These are phyloP conservation scores for Volucella inflata DNA, from an alignment of 2,888 invertebrate genomes.

Conservation along the genomic window DNA sequence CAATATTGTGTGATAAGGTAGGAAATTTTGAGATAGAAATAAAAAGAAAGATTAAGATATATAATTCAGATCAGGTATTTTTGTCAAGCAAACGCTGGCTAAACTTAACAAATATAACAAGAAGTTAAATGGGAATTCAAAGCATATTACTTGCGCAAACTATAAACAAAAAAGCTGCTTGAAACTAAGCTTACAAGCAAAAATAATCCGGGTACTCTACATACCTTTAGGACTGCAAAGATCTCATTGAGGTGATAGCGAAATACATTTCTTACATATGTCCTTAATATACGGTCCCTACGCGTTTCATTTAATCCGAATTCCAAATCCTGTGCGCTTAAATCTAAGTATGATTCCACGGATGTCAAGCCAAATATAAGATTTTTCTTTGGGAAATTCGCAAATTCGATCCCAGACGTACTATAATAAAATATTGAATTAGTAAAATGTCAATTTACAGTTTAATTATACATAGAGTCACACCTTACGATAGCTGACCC, in stretches of 20 bases:
- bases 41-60: too few species aligned
- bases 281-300: constrained; percentile 93
- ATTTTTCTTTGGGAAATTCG: constrained; percentile 92
- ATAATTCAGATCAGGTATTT: too few species aligned
- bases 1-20: too few species aligned
- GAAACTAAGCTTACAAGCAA: too few species aligned
- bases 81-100: too few species aligned
- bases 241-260: constrained; percentile 97
- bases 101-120: too few species aligned
- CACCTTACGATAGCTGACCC: constrained; percentile 85
- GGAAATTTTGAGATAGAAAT: too few species aligned
- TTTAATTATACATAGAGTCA: neutral
- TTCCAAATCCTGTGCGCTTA: constrained; percentile 93
- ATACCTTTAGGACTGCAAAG: constrained; percentile 91
- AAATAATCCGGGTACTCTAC: constrained; percentile 10
- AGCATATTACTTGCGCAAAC: neutral
- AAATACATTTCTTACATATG: constrained; percentile 96
- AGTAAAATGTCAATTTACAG: neutral
- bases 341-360: constrained; percentile 91
- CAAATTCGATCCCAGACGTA: constrained; percentile 91
- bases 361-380: constrained; percentile 93
- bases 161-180: neutral
- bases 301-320: constrained; percentile 96
- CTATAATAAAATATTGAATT: constrained; percentile 73
- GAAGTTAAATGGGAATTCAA: too few species aligned